Evolutionary conservation across 2,888 invertebrate species (phyloP).

Genomic region (Calameuta pallipes): DNA sequence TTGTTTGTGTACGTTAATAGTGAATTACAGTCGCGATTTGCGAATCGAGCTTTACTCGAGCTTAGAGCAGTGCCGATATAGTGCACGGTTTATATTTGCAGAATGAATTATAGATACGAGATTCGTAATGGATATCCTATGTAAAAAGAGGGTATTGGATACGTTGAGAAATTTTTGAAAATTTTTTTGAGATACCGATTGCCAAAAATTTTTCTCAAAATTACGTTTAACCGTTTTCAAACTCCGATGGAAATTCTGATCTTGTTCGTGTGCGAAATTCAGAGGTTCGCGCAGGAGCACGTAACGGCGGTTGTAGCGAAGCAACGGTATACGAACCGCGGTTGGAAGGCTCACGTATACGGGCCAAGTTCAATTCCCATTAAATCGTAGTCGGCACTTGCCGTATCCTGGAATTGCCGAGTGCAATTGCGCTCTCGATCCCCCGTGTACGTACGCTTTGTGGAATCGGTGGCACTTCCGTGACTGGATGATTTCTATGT

Average conservation of each 20-base stretch:
- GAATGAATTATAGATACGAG: too few relatives aligned
- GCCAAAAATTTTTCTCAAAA: too few relatives aligned
- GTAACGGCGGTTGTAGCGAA: constrained; percentile 9
- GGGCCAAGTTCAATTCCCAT: constrained; percentile 17
- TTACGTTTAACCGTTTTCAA: too few relatives aligned
- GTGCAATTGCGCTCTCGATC: not conserved
- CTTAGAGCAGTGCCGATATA: too few relatives aligned
- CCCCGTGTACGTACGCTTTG: not conserved
- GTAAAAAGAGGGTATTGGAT: too few relatives aligned
- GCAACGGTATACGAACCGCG: constrained; percentile 15
- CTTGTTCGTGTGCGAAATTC: not conserved
- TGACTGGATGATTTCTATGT: not conserved
- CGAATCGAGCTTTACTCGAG: too few relatives aligned
- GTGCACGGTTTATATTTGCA: too few relatives aligned
- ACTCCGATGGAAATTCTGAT: not conserved
- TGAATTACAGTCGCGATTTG: too few relatives aligned
- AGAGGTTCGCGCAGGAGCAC: constrained; percentile 7
- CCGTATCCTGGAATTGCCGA: constrained; percentile 1
- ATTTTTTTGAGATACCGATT: too few relatives aligned
- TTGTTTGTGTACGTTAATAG: too few relatives aligned
- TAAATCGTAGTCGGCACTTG: constrained; percentile 12
- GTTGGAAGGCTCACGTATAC: constrained; percentile 17
- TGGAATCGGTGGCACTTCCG: not conserved
- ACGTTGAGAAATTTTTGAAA: too few relatives aligned
- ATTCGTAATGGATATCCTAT: too few relatives aligned